phyloP scores from a whole-genome alignment of 1,140 invertebrate species.

The Teleopsis dalmanni region DNA sequence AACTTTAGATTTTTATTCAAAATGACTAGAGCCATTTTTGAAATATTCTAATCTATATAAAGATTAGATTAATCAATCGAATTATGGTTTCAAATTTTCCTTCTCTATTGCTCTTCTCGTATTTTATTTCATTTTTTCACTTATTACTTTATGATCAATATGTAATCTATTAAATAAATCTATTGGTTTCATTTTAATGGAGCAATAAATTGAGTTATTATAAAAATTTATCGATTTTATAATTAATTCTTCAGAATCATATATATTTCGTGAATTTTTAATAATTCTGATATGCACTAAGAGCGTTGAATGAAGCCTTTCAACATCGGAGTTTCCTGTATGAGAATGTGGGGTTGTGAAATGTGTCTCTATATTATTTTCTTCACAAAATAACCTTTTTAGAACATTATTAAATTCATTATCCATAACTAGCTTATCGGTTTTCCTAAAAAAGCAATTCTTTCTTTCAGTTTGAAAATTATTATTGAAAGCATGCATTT shows the following conservation, averaged over 20 bases:
- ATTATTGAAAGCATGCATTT: no score
- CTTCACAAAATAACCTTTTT: neutral
- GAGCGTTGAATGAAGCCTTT: neutral
- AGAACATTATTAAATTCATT: constrained; percentile 3
- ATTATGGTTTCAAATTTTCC: neutral
- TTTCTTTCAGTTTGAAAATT: neutral
- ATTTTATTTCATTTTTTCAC: neutral
- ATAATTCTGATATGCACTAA: neutral
- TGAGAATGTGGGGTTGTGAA: neutral
- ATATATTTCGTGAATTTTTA: neutral
- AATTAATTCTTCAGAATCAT: neutral
- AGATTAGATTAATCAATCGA: no score
- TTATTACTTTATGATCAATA: neutral
- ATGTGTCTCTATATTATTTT: neutral
- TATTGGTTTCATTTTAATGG: neutral
- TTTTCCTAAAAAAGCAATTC: constrained; percentile 5
- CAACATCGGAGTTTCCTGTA: constrained; percentile 1
- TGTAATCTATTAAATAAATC: neutral
- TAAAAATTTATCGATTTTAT: neutral
- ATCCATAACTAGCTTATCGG: neutral
- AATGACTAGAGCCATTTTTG: no score
- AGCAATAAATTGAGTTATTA: neutral
- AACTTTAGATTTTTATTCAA: no score
- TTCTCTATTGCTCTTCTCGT: neutral
- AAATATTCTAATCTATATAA: no score